Conservation (phyloP, 2,113 vertebrate species). For the Labeo rohita region DNA sequence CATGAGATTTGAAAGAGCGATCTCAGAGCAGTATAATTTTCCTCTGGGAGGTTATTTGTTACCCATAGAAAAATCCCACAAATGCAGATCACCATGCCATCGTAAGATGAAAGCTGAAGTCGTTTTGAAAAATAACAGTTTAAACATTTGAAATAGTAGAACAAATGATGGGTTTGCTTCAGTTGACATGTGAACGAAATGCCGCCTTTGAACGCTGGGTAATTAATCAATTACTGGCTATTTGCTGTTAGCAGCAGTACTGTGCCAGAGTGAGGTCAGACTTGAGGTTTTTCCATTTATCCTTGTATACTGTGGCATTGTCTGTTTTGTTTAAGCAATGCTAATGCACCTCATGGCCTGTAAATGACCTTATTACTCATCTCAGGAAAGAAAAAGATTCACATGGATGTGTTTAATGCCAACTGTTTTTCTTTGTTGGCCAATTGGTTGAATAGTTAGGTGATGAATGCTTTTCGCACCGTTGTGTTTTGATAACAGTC, state of each 20-base stretch:
- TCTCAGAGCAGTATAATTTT: neutral
- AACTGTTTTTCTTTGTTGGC: slow-evolving; percentile 36
- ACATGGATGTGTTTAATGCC: slow-evolving; percentile 42
- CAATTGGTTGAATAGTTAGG: slow-evolving; percentile 42
- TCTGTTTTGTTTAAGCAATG: slow-evolving; percentile 51
- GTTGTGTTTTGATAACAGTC: slow-evolving; percentile 47
- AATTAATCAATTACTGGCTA: slow-evolving; percentile 58
- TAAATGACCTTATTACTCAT: slow-evolving; percentile 54
- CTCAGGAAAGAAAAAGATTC: slow-evolving; percentile 31
- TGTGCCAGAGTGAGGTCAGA: slow-evolving; percentile 51
- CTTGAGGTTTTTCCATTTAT: slow-evolving; percentile 45
- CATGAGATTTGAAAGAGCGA: neutral
- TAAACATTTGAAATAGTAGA: slow-evolving; percentile 29
- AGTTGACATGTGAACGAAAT: slow-evolving; percentile 52
- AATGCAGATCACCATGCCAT: slow-evolving; percentile 26
- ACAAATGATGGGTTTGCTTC: slow-evolving; percentile 26
- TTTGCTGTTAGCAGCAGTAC: slow-evolving; percentile 49
- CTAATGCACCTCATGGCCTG: slow-evolving; percentile 54
- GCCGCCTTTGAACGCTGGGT: slow-evolving; percentile 39
- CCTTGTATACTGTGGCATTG: slow-evolving; percentile 47
- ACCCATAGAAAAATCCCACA: slow-evolving; percentile 33
- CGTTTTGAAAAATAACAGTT: slow-evolving; percentile 42
- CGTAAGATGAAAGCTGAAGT: slow-evolving; percentile 39
- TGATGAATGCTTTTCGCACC: slow-evolving; percentile 45
- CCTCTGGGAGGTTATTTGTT: slow-evolving; percentile 24